Percentiles rank a stretch among this genome's conserved stretches.
These are phyloP conservation scores for Papilio glaucus DNA, from an alignment of 1,140 invertebrate genomes.

Conservation along the genomic window DNA sequence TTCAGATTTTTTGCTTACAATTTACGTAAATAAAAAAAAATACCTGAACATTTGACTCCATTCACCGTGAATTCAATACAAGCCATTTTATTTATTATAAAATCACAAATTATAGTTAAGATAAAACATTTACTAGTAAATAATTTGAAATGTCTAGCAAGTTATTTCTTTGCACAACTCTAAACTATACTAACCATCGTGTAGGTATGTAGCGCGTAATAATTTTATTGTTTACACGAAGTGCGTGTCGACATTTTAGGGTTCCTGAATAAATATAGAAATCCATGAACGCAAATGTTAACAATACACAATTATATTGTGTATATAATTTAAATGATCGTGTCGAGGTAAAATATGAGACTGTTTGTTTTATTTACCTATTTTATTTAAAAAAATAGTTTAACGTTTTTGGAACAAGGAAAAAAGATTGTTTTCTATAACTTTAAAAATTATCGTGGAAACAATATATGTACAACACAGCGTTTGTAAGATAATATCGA, in stretches of 20 bases:
- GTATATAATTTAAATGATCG: too few relatives aligned
- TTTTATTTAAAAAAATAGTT: too few relatives aligned
- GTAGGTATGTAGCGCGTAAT: background rate
- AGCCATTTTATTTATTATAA: too few relatives aligned
- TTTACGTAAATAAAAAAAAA: slow-evolving; percentile 22
- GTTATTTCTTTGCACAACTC: background rate
- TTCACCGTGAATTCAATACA: slow-evolving; percentile 67
- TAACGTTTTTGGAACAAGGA: too few relatives aligned
- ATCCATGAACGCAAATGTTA: background rate
- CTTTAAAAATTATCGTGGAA: background rate
- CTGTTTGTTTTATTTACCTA: too few relatives aligned
- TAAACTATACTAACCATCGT: background rate
- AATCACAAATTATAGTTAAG: slow-evolving; percentile 16
- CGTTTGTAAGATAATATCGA: too few relatives aligned
- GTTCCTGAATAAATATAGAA: background rate
- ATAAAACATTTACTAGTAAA: background rate
- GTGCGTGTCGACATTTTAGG: background rate
- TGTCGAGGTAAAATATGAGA: too few relatives aligned
- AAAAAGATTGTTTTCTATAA: too few relatives aligned
- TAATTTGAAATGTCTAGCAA: background rate
- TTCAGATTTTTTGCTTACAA: too few relatives aligned
- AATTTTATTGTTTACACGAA: background rate
- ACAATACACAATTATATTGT: too few relatives aligned
- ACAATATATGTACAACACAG: too few relatives aligned
- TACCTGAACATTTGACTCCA: slow-evolving; percentile 66